Evolutionary conservation across 2,797 vertebrate genomes (phyloP).

Genomic region (Rhynchonycteris naso): DNA sequence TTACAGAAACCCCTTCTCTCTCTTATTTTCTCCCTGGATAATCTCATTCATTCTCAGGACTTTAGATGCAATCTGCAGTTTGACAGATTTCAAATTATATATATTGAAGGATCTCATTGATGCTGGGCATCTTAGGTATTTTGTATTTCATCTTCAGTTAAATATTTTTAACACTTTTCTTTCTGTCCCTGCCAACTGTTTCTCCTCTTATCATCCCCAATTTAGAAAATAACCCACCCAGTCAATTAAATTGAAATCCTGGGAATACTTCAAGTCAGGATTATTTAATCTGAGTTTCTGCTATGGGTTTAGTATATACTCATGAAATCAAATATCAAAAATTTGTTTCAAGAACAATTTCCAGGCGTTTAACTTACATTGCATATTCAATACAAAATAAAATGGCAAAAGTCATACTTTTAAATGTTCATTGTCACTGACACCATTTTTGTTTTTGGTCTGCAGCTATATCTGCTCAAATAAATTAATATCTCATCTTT

Average conservation of each 20-base stretch:
- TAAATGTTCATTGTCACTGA: background rate
- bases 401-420: background rate
- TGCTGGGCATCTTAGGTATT: background rate
- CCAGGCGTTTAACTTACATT: background rate
- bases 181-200: background rate
- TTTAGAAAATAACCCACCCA: background rate
- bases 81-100: background rate
- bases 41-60: background rate
- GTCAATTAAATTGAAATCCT: background rate
- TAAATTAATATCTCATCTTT: background rate
- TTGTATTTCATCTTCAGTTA: background rate
- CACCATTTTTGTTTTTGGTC: background rate
- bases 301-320: background rate
- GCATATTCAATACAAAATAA: background rate
- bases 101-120: background rate
- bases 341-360: background rate
- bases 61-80: background rate
- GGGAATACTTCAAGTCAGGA: background rate
- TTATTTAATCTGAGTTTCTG: conserved; percentile 9
- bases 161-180: background rate
- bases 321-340: background rate
- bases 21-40: background rate
- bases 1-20: background rate
- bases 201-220: background rate
- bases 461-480: background rate